Evolutionary conservation across 2,888 invertebrate species (phyloP).

Genomic region (Dryobota labecula): DNA sequence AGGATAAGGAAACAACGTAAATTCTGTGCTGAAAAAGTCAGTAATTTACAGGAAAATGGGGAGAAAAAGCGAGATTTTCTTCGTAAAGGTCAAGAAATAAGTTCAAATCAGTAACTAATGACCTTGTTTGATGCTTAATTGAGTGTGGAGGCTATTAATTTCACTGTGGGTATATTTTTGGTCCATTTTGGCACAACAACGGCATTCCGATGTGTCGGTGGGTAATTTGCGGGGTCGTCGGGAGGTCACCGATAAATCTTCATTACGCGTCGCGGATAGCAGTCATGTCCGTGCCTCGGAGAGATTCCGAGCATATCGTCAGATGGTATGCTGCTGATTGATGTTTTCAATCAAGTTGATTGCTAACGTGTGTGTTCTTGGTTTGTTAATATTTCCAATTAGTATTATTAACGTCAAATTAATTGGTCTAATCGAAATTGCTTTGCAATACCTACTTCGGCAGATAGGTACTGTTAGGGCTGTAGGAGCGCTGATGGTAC

Average conservation of each 20-base stretch:
- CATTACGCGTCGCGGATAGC: slow-evolving; percentile 70
- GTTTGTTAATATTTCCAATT: slow-evolving; percentile 6
- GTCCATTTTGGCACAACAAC: slow-evolving; percentile 59
- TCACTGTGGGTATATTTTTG: slow-evolving; percentile 59
- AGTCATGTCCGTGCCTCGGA: slow-evolving; percentile 63
- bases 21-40: slow-evolving; percentile 20
- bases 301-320: slow-evolving; percentile 57
- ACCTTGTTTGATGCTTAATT: slow-evolving; percentile 56
- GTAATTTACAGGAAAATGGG: slow-evolving; percentile 37
- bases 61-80: slow-evolving; percentile 8
- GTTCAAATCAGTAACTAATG: slow-evolving; percentile 36
- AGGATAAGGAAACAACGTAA: slow-evolving; percentile 39
- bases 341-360: slow-evolving; percentile 34
- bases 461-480: no score
- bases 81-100: slow-evolving; percentile 25
- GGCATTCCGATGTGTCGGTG: slow-evolving; percentile 66
- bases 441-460: neutral
- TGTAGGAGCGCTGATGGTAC: no score
- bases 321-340: slow-evolving; percentile 23
- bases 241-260: slow-evolving; percentile 75
- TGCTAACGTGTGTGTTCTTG: neutral
- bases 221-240: slow-evolving; percentile 69
- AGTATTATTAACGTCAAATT: neutral
- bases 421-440: neutral
- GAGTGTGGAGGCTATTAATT: slow-evolving; percentile 60